A percentile compares a stretch with the other conserved stretches of the same genome.
Conservation (phyloP, 2,888 invertebrate species). For the Limnephilus lunatus region DNA sequence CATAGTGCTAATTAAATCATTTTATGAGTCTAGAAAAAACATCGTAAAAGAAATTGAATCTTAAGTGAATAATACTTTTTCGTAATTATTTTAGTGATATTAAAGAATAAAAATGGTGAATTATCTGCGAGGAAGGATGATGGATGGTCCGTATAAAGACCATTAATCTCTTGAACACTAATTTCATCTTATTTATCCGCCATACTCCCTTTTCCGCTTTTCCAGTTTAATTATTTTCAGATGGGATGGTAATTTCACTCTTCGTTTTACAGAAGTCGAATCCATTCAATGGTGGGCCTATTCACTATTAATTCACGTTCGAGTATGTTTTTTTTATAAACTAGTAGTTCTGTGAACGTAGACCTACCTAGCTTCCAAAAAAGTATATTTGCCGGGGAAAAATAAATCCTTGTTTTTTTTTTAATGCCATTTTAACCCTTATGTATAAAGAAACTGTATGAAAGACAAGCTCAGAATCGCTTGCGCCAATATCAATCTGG, state of each 20-base stretch:
- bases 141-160: conserved; percentile 40
- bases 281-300: background rate
- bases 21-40: background rate
- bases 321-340: background rate
- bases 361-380: no score
- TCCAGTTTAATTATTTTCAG: conserved; percentile 37
- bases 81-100: conserved; percentile 13
- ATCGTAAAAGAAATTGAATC: conserved; percentile 24
- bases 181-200: conserved; percentile 40
- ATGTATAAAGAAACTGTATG: no score
- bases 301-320: background rate
- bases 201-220: conserved; percentile 29
- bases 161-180: conserved; percentile 49
- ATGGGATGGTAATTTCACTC: background rate
- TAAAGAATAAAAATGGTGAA: conserved; percentile 2
- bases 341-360: no score
- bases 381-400: no score
- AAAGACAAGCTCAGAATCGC: no score
- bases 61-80: conserved; percentile 13
- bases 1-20: background rate
- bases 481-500: no score
- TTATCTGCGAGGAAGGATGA: conserved; percentile 36
- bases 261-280: background rate
- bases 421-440: no score
- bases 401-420: no score